Conservation (phyloP, 35 echinoderm and acorn worm species). For the Apostichopus californicus region DNA sequence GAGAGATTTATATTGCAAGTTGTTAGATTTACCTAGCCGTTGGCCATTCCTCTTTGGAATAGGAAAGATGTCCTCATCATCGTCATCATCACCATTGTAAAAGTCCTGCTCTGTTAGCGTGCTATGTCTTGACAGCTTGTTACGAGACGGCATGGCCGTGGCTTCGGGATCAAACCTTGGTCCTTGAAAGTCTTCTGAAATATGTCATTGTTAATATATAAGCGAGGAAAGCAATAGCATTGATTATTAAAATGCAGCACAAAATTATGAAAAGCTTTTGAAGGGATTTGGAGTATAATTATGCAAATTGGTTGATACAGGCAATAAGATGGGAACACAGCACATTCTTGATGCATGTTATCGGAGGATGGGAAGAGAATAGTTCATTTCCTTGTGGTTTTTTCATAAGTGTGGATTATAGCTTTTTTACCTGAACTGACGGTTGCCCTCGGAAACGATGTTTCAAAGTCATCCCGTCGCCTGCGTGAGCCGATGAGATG, state of each 20-base stretch:
- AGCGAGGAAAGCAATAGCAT: conserved; percentile 34
- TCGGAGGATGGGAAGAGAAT: not conserved
- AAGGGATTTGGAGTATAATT: not conserved
- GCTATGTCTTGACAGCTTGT: conserved; percentile 42
- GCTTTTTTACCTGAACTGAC: conserved; percentile 70
- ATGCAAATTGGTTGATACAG: no score
- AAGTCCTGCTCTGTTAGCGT: conserved; percentile 51
- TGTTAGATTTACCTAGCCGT: conserved; percentile 45
- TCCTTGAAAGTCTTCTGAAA: conserved; percentile 42
- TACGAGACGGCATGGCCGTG: conserved; percentile 14
- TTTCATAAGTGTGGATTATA: not conserved
- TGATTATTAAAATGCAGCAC: not conserved
- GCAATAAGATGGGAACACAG: not conserved
- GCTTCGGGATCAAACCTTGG: conserved; percentile 50
- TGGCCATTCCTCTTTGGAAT: conserved; percentile 67
- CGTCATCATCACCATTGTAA: conserved; percentile 26
- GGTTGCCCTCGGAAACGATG: conserved; percentile 46
- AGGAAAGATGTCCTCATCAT: conserved; percentile 68
- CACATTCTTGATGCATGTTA: not conserved
- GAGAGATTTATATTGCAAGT: no score
- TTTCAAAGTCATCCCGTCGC: conserved; percentile 61
- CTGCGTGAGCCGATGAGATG: conserved; percentile 73
- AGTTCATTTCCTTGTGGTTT: no score
- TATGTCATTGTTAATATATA: not conserved
- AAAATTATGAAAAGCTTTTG: not conserved